A percentile compares a stretch with the other conserved stretches of the same genome.
phyloP scores from a whole-genome alignment of 2,113 vertebrate species.

The Setophaga petechia region DNA sequence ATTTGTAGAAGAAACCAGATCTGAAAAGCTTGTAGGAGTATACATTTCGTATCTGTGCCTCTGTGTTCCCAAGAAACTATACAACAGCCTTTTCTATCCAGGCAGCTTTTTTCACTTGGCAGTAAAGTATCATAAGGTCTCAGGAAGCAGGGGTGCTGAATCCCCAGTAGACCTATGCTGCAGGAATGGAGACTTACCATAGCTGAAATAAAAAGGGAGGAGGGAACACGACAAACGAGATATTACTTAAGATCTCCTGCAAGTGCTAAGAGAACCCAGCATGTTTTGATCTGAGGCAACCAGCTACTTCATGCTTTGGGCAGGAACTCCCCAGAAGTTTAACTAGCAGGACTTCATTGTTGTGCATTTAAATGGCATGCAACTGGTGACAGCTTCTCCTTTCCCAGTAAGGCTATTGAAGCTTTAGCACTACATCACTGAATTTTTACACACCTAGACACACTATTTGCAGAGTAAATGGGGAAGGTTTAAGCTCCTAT shows the following conservation, averaged over 20 bases:
- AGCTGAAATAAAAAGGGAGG: neutral
- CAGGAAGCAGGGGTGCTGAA: neutral
- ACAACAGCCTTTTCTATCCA: neutral
- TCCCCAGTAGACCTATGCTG: neutral
- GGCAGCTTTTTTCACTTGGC: neutral
- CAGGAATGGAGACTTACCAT: neutral
- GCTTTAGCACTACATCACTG: neutral
- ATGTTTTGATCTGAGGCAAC: neutral
- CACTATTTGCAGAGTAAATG: neutral
- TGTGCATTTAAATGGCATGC: neutral
- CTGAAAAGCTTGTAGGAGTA: neutral
- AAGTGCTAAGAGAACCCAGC: neutral
- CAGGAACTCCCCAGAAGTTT: neutral
- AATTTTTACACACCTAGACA: neutral
- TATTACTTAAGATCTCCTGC: neutral
- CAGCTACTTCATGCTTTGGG: neutral
- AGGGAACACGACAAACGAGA: neutral
- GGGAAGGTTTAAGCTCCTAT: neutral
- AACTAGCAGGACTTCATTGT: neutral
- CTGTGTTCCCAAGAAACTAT: neutral
- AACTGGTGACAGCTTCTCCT: neutral
- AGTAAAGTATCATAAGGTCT: neutral
- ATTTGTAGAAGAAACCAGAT: neutral
- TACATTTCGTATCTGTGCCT: neutral
- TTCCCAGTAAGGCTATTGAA: neutral